Evolutionary conservation across 2,797 vertebrate species (phyloP).

Genomic region (Miichthys miiuy): DNA sequence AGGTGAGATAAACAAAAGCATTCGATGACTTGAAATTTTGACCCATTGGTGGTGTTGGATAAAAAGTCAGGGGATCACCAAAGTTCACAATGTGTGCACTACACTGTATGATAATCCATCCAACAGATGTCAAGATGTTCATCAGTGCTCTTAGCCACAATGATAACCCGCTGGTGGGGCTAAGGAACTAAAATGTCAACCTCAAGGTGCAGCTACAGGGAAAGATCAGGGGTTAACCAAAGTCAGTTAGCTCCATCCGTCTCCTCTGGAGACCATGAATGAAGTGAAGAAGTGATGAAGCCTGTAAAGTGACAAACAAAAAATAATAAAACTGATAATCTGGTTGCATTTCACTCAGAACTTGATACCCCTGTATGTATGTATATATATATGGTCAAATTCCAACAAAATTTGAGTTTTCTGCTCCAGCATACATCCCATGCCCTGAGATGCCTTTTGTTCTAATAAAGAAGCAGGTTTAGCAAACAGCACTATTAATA

Average conservation of each 20-base stretch:
- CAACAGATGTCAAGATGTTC: slow-evolving; percentile 1
- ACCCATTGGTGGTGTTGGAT: fast-evolving
- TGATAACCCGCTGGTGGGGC: not conserved
- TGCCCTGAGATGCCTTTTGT: not conserved
- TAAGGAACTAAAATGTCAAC: not conserved
- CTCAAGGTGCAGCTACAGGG: not conserved
- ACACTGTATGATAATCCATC: not conserved
- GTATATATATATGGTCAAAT: not conserved
- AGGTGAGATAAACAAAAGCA: not conserved
- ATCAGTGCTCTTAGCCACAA: not conserved
- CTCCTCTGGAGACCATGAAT: slow-evolving; percentile 8
- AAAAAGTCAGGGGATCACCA: not conserved
- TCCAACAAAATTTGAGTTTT: not conserved
- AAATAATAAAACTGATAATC: not conserved
- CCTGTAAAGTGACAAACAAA: not conserved
- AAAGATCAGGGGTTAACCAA: not conserved
- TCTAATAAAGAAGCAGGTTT: slow-evolving; percentile 15
- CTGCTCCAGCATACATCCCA: not conserved
- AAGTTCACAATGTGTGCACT: not conserved
- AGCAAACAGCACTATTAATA: slow-evolving; percentile 2
- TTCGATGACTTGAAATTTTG: not conserved
- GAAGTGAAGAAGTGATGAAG: not conserved
- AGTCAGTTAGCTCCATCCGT: not conserved
- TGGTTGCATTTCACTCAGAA: not conserved
- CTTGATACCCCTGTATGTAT: not conserved